Conservation (phyloP, 2,888 invertebrate genomes). For the Pilophorus perplexus region DNA sequence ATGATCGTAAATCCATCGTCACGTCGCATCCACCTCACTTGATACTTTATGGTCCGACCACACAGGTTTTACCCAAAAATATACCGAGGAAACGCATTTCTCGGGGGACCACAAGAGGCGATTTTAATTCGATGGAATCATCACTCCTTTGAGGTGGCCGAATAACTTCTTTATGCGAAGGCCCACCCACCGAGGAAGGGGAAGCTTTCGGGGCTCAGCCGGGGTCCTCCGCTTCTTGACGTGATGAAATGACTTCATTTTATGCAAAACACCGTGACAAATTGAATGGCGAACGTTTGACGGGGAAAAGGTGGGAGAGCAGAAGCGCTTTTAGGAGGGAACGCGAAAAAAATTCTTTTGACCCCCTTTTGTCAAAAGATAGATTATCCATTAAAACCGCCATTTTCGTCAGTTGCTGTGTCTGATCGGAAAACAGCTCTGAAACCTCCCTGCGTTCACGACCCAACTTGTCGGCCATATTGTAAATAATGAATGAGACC, state of each 20-base stretch:
- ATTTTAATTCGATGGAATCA: too few species aligned
- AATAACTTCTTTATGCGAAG: too few species aligned
- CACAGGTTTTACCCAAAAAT: too few species aligned
- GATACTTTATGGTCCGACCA: too few species aligned
- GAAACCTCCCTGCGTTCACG: slow-evolving; percentile 3
- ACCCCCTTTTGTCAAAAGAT: slow-evolving; percentile 17
- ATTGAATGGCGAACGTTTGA: not conserved
- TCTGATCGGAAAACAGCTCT: slow-evolving; percentile 7
- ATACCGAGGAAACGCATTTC: too few species aligned
- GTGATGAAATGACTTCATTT: slow-evolving; percentile 20
- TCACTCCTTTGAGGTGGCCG: too few species aligned
- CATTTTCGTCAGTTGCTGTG: slow-evolving; percentile 1
- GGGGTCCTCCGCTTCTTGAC: not conserved
- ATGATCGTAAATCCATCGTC: too few species aligned
- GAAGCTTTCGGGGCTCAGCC: too few species aligned
- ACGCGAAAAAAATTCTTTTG: not conserved
- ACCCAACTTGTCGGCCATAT: slow-evolving; percentile 29
- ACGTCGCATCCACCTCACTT: too few species aligned
- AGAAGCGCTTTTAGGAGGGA: not conserved
- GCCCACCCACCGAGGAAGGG: too few species aligned
- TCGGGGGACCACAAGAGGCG: too few species aligned
- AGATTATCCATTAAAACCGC: slow-evolving; percentile 14
- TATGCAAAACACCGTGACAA: slow-evolving; percentile 26
- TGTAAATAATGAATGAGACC: slow-evolving; percentile 31
- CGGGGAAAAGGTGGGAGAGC: too few species aligned